A percentile compares a stretch with the other conserved stretches of the same genome.
phyloP scores from a whole-genome alignment of 2,797 vertebrate genomes.

The Argentina silus region DNA sequence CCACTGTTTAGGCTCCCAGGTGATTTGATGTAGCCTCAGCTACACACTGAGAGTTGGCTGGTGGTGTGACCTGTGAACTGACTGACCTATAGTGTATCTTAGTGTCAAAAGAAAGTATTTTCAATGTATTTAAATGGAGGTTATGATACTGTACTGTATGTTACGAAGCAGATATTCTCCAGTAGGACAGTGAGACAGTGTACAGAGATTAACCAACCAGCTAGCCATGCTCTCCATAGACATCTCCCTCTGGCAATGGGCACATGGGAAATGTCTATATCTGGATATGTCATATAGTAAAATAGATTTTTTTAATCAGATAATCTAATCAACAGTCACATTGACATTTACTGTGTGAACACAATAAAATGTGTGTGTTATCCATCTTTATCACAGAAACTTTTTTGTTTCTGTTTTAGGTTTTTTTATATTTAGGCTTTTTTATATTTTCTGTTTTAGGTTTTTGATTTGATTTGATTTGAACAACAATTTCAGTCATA shows the following conservation, averaged over 20 bases:
- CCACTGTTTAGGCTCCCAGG: too few species aligned
- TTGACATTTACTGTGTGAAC: not conserved
- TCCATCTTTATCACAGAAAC: not conserved
- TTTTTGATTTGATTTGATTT: too few species aligned
- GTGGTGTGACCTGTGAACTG: too few species aligned
- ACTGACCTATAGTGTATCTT: too few species aligned
- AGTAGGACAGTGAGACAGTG: not conserved
- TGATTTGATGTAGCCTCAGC: too few species aligned
- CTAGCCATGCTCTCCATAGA: not conserved
- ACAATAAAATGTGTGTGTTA: not conserved
- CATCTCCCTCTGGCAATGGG: not conserved
- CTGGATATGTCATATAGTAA: not conserved
- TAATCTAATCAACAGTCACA: not conserved
- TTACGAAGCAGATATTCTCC: too few species aligned
- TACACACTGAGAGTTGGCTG: too few species aligned
- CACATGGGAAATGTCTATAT: not conserved
- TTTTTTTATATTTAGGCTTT: slow-evolving; percentile 45
- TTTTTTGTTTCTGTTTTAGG: not conserved
- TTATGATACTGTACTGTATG: too few species aligned
- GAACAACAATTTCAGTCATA: too few species aligned
- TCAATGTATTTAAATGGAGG: too few species aligned
- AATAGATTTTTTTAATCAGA: not conserved
- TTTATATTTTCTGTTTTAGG: too few species aligned
- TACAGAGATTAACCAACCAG: not conserved
- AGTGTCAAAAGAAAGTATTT: too few species aligned